These are phyloP conservation scores for Gryllus bimaculatus DNA, from an alignment of 1,140 invertebrate species.

Conservation along the genomic window DNA sequence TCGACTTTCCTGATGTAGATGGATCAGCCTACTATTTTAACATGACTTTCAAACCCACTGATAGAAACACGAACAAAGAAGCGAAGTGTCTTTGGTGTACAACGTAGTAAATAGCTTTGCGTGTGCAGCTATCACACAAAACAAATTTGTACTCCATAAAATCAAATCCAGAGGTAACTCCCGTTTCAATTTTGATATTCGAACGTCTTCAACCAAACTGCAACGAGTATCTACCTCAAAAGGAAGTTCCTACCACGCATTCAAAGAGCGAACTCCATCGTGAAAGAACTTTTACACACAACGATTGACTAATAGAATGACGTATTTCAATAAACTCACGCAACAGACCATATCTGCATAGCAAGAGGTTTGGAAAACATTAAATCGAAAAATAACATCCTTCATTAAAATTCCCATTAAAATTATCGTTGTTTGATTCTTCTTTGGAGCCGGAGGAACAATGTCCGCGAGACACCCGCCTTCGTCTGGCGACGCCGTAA, in stretches of 20 bases:
- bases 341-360: background rate
- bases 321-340: background rate
- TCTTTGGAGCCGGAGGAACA: background rate
- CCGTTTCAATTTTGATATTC: too few relatives aligned
- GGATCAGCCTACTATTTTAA: too few relatives aligned
- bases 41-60: too few relatives aligned
- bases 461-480: too few relatives aligned
- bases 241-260: background rate
- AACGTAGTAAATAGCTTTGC: too few relatives aligned
- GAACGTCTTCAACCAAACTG: too few relatives aligned
- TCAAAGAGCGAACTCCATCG: background rate
- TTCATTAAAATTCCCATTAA: slow-evolving; percentile 1
- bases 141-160: too few relatives aligned
- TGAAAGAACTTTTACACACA: background rate
- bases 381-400: background rate
- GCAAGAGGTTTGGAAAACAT: background rate
- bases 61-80: too few relatives aligned
- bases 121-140: too few relatives aligned
- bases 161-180: too few relatives aligned
- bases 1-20: too few relatives aligned
- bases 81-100: too few relatives aligned
- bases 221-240: background rate
- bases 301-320: background rate
- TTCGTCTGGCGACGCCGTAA: background rate
- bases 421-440: background rate